Base-by-base conservation (phyloP, 2,888 invertebrate genomes). In the Torymus tubicola region DNA sequence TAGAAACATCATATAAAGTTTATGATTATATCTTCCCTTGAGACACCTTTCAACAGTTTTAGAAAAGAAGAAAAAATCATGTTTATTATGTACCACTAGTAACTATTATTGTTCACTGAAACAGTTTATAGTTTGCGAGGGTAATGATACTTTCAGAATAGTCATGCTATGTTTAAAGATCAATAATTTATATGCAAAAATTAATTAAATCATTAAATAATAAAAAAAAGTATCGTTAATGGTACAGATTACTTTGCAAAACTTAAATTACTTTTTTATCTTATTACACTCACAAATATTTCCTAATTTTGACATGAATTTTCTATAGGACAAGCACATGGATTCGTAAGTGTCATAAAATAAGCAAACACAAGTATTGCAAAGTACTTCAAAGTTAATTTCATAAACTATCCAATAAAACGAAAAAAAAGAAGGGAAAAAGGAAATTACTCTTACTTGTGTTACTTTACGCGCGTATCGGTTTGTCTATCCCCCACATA, bases 11-110 rank as follows among this genome's bases (percentile, higher is more conserved):
- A 70, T 83, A 82, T 68, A 67, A 72, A 72, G 75, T 79, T 81
- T 80, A 76, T 74, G 83, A 84, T 24, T 84, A 42, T 8, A 75
- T 83, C 78, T 76, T 67, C 58, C 67, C 42, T 65, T 70, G 82
- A 83, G 70, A 83, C 73, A 80, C 50, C 57, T 52, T 70, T 50
- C n/a, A 76, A 53, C 81, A 82, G 80, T 70, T 75, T 78, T 69
- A 83, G 77, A 70, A 82, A 85, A 87, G 81, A 84, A 84, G 82
- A 81, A 84, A 83, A 84, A 42, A 42, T 42, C 0, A 42, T 42
- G 8, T 42, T 42, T 42, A 83, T 82, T 82, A 83, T 84, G 71
- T 83, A 85, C 81, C 83, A 84, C 83, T 83, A 82, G 84, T 82
- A 84, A 24, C 21, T 70, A 60, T 69, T 60, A 60, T 14, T 52